A percentile compares a stretch with the other conserved stretches of the same genome.
These are phyloP conservation scores for Hyaena hyaena DNA, from an alignment of 2,113 vertebrate genomes.

Conservation along the genomic window DNA sequence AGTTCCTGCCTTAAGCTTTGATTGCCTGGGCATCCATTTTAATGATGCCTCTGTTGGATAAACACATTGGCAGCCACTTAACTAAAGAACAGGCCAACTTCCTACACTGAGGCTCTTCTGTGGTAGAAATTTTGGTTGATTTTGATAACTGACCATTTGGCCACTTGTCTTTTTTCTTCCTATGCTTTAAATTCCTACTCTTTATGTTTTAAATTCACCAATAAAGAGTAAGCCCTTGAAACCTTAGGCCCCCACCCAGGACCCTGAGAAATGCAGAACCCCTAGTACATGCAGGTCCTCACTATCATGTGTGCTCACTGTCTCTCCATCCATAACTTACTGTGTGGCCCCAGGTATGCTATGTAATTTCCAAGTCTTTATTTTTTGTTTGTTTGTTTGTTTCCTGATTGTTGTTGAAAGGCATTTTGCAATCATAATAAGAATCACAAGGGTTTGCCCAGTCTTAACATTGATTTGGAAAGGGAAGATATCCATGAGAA, in stretches of 20 bases:
- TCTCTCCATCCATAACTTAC: background rate
- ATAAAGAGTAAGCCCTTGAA: background rate
- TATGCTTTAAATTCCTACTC: background rate
- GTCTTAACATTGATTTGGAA: background rate
- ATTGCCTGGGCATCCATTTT: background rate
- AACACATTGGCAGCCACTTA: background rate
- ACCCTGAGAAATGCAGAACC: background rate
- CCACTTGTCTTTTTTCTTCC: background rate
- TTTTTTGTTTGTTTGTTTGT: background rate
- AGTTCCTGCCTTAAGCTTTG: background rate
- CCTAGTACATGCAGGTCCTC: background rate
- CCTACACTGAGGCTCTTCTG: background rate
- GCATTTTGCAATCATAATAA: background rate
- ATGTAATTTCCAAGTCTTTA: background rate
- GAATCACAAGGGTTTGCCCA: background rate
- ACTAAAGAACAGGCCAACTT: background rate
- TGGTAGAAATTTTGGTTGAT: background rate
- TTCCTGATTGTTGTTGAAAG: background rate
- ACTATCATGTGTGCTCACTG: background rate
- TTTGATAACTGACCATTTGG: background rate
- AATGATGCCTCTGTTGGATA: background rate
- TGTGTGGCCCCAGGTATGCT: background rate
- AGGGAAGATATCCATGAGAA: background rate
- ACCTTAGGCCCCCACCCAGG: background rate
- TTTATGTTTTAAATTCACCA: background rate